Base-by-base conservation (phyloP, 1,140 invertebrate species). In the Pararge aegeria region DNA sequence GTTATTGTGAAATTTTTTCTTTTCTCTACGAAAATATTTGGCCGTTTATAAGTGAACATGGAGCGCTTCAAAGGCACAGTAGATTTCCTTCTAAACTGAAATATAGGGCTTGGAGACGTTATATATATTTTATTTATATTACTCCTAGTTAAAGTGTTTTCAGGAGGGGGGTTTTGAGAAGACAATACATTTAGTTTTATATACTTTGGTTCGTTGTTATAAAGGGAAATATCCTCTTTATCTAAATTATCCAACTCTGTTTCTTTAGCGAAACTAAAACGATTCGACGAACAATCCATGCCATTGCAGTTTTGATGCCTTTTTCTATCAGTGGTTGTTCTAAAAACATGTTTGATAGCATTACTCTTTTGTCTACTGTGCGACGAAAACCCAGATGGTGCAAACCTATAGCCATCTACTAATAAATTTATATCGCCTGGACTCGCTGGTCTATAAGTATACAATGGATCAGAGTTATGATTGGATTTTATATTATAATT, bases 381-480 rank as follows among this genome's bases (percentile, higher is more conserved):
- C 54, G 56, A 64, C 51, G 49, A 34, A n/a, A 56, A 51, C 5
- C 68, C 40, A 13, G 52, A 56, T 20, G 85, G 83, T n/a, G 83
- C 65, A 62, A 89, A 89, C 52, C 78, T 72, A 30, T 84, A 80
- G 9, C 74, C 75, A 63, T 90, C 90, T 30, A 85, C 90, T 60
- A 91, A 68, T 49, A 90, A 73, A 75, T 91, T 91, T 1, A 91
- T 78, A 58, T 91, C 88, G 13, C 83, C 81, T 3, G 87, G 87
- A 63, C 59, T 84, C 38, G 83, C 79, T 12, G 90, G 90, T 58
- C 83, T 90, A 55, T 73, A 91, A 48, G 64, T 78, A 55, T 77
- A 81, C 13, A 90, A 66, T n/a, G 88, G 88, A 59, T 90, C 87
- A 21, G 61, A 55, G 19, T 80, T 58, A 51, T 87, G 80, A 51